Evolutionary conservation across 1,140 invertebrate species (phyloP).

Genomic region (Bacillus rossius): DNA sequence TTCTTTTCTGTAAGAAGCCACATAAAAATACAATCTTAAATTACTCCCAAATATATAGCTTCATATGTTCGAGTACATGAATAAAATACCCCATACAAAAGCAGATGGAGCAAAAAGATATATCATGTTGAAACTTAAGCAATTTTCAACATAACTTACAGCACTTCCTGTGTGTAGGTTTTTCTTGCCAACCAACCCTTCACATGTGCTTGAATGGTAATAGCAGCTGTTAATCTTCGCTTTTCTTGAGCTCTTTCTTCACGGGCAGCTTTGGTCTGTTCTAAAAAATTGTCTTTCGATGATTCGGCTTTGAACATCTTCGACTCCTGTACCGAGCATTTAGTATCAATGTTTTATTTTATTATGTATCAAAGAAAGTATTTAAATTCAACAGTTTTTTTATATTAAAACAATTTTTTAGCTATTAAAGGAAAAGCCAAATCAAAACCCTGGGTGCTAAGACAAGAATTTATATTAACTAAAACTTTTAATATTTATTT

Average conservation of each 20-base stretch:
- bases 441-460: too few relatives aligned
- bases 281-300: constrained; percentile 60
- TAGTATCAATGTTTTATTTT: neutral
- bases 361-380: neutral
- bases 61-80: too few relatives aligned
- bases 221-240: constrained; percentile 62
- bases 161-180: constrained; percentile 49
- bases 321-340: constrained; percentile 37
- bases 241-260: constrained; percentile 79
- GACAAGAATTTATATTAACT: too few relatives aligned
- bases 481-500: too few relatives aligned
- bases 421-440: too few relatives aligned
- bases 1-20: constrained; percentile 52
- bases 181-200: constrained; percentile 64
- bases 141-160: constrained; percentile 60
- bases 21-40: too few relatives aligned
- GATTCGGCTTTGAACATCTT: constrained; percentile 56
- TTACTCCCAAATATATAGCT: too few relatives aligned
- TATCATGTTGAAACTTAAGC: too few relatives aligned
- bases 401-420: too few relatives aligned
- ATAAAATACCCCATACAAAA: neutral
- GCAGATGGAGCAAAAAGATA: too few relatives aligned
- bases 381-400: neutral
- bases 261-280: constrained; percentile 80
- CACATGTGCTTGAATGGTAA: constrained; percentile 63